Base-by-base conservation (phyloP, 2,888 invertebrate species). In the Microctonus hyperodae region DNA sequence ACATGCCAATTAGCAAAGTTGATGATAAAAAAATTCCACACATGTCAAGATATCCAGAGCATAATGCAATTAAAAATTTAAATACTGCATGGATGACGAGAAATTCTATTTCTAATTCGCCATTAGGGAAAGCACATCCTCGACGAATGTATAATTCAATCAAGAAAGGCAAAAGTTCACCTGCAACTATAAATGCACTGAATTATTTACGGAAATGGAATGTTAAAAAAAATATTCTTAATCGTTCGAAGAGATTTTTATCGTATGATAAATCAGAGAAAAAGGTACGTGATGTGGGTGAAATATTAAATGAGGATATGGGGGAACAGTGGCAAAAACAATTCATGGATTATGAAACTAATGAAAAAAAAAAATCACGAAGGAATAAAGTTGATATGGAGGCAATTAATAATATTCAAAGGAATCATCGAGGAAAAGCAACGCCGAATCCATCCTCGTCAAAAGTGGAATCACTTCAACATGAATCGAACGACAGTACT, bases 181-280 rank as follows among this genome's bases (percentile, higher is more conserved):
- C 13, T 16, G 55, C 55, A 20, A 55, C 31, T n/a, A 28, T 20
- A 20, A 13, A n/a, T 31, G 31, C 31, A 2, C n/a, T 9, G 20
- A 22, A 40, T 3, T 60, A 40, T 33, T 48, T 64, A 2, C 25
- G 35, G 3, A 65, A 68, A 64, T 65, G 16, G 25, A 48, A 56
- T 16, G 23, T 64, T 10, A 63, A 7, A 60, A 68, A 50, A 60
- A 65, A 11, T 61, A 69, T 11, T 58, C 61, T 11, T 58, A 33
- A 44, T 16, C 65, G 9, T 70, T 23, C n/a, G 1, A 58, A 37
- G n/a, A 40, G 35, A n/a, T 22, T 13, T 23, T 13, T 23, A 40
- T 3, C 16, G n/a, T n/a, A n/a, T 33, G 33, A 56, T 9, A 16
- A 33, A 55, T n/a, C 20, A 10, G 33, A 31, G 11, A 28, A 20